Evolutionary conservation across 2,888 invertebrate genomes (phyloP).

Genomic region (Apomyelois bistriatella): DNA sequence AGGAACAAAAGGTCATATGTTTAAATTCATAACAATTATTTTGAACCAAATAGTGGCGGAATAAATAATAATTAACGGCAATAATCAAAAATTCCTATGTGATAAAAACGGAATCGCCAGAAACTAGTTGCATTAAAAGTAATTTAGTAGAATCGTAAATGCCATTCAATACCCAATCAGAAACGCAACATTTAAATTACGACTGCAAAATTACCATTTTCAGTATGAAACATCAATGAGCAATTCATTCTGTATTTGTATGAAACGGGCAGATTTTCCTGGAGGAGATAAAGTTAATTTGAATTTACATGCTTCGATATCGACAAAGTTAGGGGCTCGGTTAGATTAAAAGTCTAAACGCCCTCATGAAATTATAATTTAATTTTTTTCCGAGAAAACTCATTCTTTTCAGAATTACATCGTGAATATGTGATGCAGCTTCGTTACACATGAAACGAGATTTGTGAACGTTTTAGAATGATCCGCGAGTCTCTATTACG

Average conservation of each 20-base stretch:
- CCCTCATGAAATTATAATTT: slow-evolving; percentile 76
- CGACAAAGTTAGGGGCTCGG: slow-evolving; percentile 37
- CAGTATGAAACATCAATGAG: neutral
- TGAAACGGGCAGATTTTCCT: slow-evolving; percentile 18
- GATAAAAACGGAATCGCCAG: no score
- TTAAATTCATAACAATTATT: no score
- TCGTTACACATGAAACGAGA: slow-evolving; percentile 31
- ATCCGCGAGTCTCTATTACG: neutral
- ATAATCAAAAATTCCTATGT: no score
- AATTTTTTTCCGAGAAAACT: slow-evolving; percentile 53
- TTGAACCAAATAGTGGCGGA: no score
- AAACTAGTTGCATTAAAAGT: neutral
- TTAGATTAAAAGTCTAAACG: slow-evolving; percentile 61
- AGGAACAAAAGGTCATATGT: no score
- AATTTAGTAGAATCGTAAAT: neutral
- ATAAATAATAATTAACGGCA: no score
- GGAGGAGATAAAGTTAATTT: slow-evolving; percentile 28
- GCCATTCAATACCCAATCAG: slow-evolving; percentile 6
- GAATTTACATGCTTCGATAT: slow-evolving; percentile 43
- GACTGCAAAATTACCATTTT: neutral
- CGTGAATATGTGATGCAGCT: slow-evolving; percentile 43
- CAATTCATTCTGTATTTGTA: slow-evolving; percentile 16
- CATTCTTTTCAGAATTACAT: slow-evolving; percentile 38
- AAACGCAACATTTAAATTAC: slow-evolving; percentile 2
- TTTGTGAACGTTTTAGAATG: slow-evolving; percentile 23